A percentile compares a stretch with the other conserved stretches of the same genome.
Conservation (phyloP, 2,888 invertebrate genomes). For the Caenorhabditis angaria region DNA sequence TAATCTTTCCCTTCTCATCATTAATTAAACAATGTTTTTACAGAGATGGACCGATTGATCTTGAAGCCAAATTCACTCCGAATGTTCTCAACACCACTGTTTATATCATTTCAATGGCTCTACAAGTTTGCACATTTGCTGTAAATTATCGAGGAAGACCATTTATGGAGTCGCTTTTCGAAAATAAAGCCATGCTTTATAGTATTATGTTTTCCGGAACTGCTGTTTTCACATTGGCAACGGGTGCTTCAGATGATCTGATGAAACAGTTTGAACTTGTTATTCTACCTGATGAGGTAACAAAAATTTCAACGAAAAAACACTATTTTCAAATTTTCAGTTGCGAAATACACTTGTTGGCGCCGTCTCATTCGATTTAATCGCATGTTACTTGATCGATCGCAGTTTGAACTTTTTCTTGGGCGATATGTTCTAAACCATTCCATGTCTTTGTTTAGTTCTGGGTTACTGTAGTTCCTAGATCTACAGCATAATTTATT, state of each 20-base stretch:
- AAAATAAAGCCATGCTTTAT: constrained; percentile 91
- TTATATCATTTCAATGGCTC: constrained; percentile 94
- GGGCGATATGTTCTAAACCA: constrained; percentile 56
- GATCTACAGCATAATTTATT: constrained; percentile 1
- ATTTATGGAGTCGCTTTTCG: constrained; percentile 93
- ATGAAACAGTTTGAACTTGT: constrained; percentile 92
- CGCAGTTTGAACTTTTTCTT: constrained; percentile 60
- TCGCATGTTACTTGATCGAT: constrained; percentile 86
- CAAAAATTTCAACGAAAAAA: background rate
- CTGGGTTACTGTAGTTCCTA: background rate
- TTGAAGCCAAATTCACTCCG: constrained; percentile 80
- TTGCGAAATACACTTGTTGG: constrained; percentile 83
- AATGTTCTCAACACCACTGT: constrained; percentile 96
- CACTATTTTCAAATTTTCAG: constrained; percentile 80
- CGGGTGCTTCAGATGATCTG: constrained; percentile 81
- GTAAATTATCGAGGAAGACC: constrained; percentile 99
- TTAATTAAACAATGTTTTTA: no score
- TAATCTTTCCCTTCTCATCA: no score
- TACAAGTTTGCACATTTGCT: constrained; percentile 97
- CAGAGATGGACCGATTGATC: constrained; percentile 63
- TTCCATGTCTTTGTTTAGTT: background rate
- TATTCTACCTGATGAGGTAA: constrained; percentile 87
- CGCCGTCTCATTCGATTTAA: constrained; percentile 86
- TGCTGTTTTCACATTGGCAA: constrained; percentile 84
- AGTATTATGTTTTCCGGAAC: constrained; percentile 86